Evolutionary conservation across 2,797 vertebrate genomes (phyloP).

Genomic region (Linurgus olivaceus): DNA sequence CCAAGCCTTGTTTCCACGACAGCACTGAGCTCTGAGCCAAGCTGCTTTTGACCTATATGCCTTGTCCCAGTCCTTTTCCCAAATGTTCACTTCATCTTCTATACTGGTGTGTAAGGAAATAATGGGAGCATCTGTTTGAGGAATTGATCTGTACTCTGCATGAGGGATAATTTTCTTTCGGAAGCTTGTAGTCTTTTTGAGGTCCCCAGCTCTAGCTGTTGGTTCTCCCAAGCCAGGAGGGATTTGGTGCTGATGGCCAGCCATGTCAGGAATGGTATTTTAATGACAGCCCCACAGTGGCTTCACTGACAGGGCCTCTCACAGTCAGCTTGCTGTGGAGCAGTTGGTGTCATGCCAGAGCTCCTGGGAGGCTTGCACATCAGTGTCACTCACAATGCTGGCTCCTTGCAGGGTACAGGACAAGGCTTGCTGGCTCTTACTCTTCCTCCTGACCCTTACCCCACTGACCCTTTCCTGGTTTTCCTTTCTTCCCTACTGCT

Average conservation of each 20-base stretch:
- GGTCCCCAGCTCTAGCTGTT: background rate
- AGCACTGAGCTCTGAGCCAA: background rate
- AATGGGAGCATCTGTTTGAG: background rate
- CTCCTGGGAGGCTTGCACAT: background rate
- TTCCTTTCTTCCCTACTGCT: background rate
- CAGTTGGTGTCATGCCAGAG: accelerated
- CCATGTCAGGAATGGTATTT: background rate
- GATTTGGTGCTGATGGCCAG: background rate
- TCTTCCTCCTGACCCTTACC: background rate
- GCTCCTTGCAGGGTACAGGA: background rate
- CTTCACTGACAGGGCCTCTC: background rate
- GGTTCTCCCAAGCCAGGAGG: background rate
- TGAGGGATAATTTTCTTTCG: background rate
- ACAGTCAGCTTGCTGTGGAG: background rate
- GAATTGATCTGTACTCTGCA: background rate
- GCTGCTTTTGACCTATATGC: background rate
- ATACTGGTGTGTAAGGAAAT: background rate
- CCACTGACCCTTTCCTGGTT: background rate
- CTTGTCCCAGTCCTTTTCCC: background rate
- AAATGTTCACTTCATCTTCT: background rate
- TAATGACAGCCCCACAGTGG: background rate
- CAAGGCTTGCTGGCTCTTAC: background rate
- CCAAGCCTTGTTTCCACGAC: background rate
- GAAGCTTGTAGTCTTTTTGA: background rate
- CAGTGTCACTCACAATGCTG: background rate